Base-by-base conservation (phyloP, 30 jellyfish, hydroid and myxozoan genomes). In the Clytia hemisphaerica region DNA sequence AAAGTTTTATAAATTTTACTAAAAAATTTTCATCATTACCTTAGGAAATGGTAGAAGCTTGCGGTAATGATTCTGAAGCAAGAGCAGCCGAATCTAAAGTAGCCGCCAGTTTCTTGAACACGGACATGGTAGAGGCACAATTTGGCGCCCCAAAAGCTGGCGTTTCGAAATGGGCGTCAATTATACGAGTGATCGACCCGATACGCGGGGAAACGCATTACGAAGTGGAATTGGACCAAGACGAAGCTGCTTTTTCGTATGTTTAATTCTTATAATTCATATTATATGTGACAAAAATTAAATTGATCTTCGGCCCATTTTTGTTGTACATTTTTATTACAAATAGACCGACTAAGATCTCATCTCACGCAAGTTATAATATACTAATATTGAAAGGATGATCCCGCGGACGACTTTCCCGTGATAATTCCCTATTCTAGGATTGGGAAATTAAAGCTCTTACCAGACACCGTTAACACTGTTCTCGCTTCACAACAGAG, bases 111-210 rank as follows among this genome's bases (percentile, higher is more conserved):
- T 88, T 80, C 55, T 61, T 88, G 62, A 88, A 80, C 50, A 92
- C 94, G 22, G 95, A 90, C 12, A 50, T 90, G 45, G 94, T 94
- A 6, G 95, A 84, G 44, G 45, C 78, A 26, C 92, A 79, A 38
- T 82, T 85, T 58, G 96, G 94, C 38, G 89, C 99, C 12, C 93
- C 99, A 5, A 92, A 83, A 75, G 96, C 92, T 4, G 99, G 99
- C 37, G 29, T 44, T 35, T 75, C 79, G 1, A 82, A 80, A 69
- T 92, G 99, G 99, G 99, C 95, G 0, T 92, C 99, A 34, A 74
- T 83, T 57, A 30, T 92, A 4, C 82, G 99, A 31, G 93, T 83
- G 7, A 45, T 92, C 45, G 89, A 92, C 54, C 99, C 99, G 0
- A 61, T 82, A 40, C 73, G 81, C 87, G 91, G 93, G 6, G 90